phyloP scores from a whole-genome alignment of 2,113 vertebrate genomes.

The Peromyscus maniculatus region DNA sequence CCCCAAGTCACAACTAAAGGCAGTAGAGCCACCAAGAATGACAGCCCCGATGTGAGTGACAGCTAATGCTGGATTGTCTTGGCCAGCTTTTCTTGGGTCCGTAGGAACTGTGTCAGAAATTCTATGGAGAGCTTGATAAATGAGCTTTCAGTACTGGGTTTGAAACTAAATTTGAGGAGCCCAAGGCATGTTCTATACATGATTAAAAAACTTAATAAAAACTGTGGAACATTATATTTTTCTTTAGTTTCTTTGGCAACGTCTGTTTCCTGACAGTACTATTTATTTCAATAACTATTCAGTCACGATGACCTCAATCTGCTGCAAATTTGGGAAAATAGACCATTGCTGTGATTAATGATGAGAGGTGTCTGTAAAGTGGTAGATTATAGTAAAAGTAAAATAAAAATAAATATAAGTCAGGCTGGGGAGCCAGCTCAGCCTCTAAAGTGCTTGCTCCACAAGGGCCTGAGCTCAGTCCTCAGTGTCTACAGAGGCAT shows the following conservation, averaged over 20 bases:
- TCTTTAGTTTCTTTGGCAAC: constrained; percentile 28
- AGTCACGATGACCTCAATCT: neutral
- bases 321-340: constrained; percentile 8
- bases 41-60: neutral
- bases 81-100: neutral
- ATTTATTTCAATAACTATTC: neutral
- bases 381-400: neutral
- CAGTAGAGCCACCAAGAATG: neutral
- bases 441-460: neutral
- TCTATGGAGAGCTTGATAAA: constrained; percentile 31
- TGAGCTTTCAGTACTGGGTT: neutral
- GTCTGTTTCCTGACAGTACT: neutral
- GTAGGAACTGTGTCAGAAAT: constrained; percentile 8
- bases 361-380: neutral
- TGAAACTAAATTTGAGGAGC: neutral
- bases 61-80: neutral
- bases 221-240: neutral
- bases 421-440: too few species aligned
- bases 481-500: neutral
- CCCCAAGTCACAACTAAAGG: neutral
- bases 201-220: neutral
- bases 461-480: neutral
- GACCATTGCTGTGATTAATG: constrained; percentile 15
- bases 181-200: neutral
- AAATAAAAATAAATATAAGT: neutral